These are phyloP conservation scores for Cerastis leucographa DNA, from an alignment of 2,888 invertebrate genomes.

Conservation along the genomic window DNA sequence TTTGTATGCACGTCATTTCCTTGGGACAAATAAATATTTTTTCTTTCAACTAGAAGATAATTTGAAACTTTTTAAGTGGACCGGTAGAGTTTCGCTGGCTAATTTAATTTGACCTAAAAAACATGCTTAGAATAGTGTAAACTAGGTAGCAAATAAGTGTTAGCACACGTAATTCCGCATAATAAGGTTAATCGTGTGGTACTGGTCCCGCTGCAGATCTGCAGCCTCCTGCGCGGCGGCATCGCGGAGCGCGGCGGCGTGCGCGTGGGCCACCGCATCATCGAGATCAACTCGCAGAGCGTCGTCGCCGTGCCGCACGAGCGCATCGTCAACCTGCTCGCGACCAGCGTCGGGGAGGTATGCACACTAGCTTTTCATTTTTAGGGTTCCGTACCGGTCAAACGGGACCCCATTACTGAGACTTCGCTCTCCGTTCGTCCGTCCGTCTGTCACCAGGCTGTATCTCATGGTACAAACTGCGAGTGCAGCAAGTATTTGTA, in stretches of 20 bases:
- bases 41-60: too few relatives aligned
- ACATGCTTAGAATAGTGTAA: background rate
- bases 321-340: conserved; percentile 99
- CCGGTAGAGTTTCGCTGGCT: too few relatives aligned
- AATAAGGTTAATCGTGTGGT: conserved; percentile 41
- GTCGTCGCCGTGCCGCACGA: conserved; percentile 99
- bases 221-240: conserved; percentile 98
- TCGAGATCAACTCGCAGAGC: conserved; percentile 99
- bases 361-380: background rate
- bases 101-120: background rate
- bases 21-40: too few relatives aligned
- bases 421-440: too few relatives aligned
- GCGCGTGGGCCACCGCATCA: conserved; percentile 99
- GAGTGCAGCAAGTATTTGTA: too few relatives aligned
- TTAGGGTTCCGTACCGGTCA: too few relatives aligned
- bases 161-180: conserved; percentile 28
- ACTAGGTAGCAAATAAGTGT: conserved; percentile 3
- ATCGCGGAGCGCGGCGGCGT: conserved; percentile 99
- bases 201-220: conserved; percentile 93
- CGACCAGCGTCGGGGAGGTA: conserved; percentile 99
- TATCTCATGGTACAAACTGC: too few relatives aligned
- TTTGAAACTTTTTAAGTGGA: too few relatives aligned
- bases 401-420: too few relatives aligned
- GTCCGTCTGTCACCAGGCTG: too few relatives aligned
- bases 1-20: too few relatives aligned